Conservation (phyloP, 2,797 vertebrate species). For the Melanotaenia pygmaea region DNA sequence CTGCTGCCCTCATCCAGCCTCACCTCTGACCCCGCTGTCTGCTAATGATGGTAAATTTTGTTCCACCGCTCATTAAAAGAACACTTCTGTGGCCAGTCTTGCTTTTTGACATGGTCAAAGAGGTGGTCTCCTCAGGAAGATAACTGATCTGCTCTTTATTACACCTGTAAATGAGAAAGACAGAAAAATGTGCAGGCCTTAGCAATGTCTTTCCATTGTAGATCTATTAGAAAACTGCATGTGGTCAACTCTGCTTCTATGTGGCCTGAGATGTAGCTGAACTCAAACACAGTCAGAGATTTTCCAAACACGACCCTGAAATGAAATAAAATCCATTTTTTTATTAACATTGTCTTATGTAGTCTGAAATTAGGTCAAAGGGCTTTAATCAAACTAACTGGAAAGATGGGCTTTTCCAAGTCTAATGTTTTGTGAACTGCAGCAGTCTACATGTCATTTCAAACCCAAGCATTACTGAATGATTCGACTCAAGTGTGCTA, state of each 20-base stretch:
- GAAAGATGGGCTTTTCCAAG: conserved; percentile 26
- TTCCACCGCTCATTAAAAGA: conserved; percentile 58
- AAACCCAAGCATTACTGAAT: conserved; percentile 31
- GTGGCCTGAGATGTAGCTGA: background rate
- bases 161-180: conserved; percentile 51
- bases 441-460: background rate
- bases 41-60: conserved; percentile 39
- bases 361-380: conserved; percentile 46
- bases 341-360: conserved; percentile 22
- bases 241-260: background rate
- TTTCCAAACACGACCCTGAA: background rate
- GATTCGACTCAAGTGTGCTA: conserved; percentile 16
- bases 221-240: background rate
- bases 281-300: background rate
- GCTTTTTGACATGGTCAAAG: conserved; percentile 22
- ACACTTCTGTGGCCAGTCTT: conserved; percentile 26
- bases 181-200: conserved; percentile 24
- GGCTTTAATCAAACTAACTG: conserved; percentile 50
- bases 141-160: conserved; percentile 44
- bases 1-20: conserved; percentile 42
- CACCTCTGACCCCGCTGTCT: conserved; percentile 18
- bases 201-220: background rate
- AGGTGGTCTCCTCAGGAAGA: conserved; percentile 14
- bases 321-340: background rate
- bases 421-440: background rate